phyloP scores from a whole-genome alignment of 2,888 invertebrate species.

The Diplazon laetatorius region DNA sequence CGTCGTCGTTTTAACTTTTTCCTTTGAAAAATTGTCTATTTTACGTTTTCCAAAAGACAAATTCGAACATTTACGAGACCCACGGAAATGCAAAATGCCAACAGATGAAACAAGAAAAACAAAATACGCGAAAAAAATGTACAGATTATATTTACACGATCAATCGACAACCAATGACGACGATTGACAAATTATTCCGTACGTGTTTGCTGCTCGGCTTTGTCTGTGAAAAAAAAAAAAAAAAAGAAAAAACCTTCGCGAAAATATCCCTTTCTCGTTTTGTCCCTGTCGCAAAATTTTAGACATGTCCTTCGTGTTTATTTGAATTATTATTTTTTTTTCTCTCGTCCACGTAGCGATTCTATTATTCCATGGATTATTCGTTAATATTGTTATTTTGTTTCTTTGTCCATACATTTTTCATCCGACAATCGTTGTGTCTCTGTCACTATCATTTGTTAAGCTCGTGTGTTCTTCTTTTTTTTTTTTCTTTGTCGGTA shows the following conservation, averaged over 20 bases:
- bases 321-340: too few relatives aligned
- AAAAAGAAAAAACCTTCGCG: not conserved
- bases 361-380: slow-evolving; percentile 5
- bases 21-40: too few relatives aligned
- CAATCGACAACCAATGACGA: slow-evolving; percentile 40
- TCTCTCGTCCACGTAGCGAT: not conserved
- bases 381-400: slow-evolving; percentile 9
- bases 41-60: too few relatives aligned
- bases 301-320: slow-evolving; percentile 23
- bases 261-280: slow-evolving; percentile 8
- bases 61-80: too few relatives aligned
- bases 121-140: slow-evolving; percentile 21
- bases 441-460: slow-evolving; percentile 9
- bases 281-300: slow-evolving; percentile 15
- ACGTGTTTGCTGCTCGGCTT: slow-evolving; percentile 15
- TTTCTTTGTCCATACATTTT: slow-evolving; percentile 1
- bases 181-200: slow-evolving; percentile 41
- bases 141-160: slow-evolving; percentile 44
- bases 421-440: slow-evolving; percentile 5
- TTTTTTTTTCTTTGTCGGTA: slow-evolving; percentile 3
- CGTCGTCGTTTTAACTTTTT: too few relatives aligned
- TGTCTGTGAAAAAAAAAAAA: slow-evolving; percentile 4
- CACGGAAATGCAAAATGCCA: not conserved
- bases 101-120: not conserved
- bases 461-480: slow-evolving; percentile 1